These are phyloP conservation scores for Polietes domitor DNA, from an alignment of 2,888 invertebrate genomes.

Conservation along the genomic window DNA sequence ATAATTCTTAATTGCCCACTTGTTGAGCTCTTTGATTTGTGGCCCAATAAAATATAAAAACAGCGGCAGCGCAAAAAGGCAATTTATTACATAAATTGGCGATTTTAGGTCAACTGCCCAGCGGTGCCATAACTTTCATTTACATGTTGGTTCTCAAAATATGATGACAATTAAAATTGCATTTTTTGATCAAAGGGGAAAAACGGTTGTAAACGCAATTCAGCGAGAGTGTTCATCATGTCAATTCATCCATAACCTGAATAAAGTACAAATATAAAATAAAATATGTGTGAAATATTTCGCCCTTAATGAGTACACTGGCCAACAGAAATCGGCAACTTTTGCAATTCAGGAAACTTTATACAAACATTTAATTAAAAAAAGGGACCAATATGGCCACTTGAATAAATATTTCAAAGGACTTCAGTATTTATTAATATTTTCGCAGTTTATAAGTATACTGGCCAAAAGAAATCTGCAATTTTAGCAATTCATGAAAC, in stretches of 20 bases:
- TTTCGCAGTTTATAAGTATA: no score
- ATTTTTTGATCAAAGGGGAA: neutral
- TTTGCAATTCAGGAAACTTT: no score
- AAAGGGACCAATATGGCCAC: no score
- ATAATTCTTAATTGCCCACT: conserved; percentile 29
- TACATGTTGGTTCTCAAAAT: neutral
- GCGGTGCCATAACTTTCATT: conserved; percentile 26
- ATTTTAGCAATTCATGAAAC: no score
- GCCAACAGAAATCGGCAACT: no score
- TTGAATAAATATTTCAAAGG: no score
- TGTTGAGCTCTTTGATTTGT: conserved; percentile 27
- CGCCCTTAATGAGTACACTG: no score
- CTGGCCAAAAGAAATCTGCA: no score
- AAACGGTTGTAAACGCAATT: neutral
- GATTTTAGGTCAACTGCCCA: conserved; percentile 33
- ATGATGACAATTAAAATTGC: conserved; percentile 29
- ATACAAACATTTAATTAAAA: no score
- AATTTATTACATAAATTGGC: conserved; percentile 42
- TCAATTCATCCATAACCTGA: conserved; percentile 2
- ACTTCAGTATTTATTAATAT: no score
- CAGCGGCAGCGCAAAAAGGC: neutral
- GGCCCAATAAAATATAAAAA: neutral
- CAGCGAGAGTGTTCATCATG: neutral
- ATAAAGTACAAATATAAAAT: neutral
- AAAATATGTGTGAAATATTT: no score